A percentile compares a stretch with the other conserved stretches of the same genome.
phyloP scores from a whole-genome alignment of 2,113 vertebrate genomes.

The Sarotherodon lohbergeri region DNA sequence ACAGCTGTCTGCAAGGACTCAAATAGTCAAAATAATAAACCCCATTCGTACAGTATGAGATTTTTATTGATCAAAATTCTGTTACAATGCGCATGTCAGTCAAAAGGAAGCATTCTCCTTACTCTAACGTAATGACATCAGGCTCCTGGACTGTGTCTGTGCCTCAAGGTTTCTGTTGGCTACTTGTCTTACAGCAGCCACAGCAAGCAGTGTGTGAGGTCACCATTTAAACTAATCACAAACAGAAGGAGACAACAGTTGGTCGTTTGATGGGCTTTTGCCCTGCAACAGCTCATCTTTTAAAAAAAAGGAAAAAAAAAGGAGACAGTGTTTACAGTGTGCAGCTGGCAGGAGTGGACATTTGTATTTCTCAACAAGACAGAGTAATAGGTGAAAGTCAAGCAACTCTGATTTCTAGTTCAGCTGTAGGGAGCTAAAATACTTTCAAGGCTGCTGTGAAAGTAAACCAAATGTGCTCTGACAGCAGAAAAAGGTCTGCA shows the following conservation, averaged over 20 bases:
- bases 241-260: slow-evolving; percentile 12
- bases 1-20: not conserved
- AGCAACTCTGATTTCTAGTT: not conserved
- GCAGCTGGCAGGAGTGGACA: not conserved
- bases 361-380: not conserved
- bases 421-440: not conserved
- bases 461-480: slow-evolving; percentile 25
- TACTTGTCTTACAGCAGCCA: not conserved
- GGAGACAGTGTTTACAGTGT: slow-evolving; percentile 7
- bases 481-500: slow-evolving; percentile 18
- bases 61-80: not conserved
- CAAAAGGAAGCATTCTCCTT: not conserved
- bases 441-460: not conserved
- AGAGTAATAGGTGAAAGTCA: not conserved
- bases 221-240: slow-evolving; percentile 19
- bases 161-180: not conserved
- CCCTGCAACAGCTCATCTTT: slow-evolving; percentile 10
- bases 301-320: not conserved
- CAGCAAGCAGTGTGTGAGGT: slow-evolving; percentile 22
- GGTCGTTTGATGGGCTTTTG: slow-evolving; percentile 14
- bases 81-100: not conserved
- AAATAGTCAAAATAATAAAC: not conserved
- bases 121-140: not conserved
- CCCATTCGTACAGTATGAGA: not conserved
- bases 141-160: not conserved